Base-by-base conservation (phyloP, 1,140 invertebrate genomes). In the Drosophila lowei region DNA sequence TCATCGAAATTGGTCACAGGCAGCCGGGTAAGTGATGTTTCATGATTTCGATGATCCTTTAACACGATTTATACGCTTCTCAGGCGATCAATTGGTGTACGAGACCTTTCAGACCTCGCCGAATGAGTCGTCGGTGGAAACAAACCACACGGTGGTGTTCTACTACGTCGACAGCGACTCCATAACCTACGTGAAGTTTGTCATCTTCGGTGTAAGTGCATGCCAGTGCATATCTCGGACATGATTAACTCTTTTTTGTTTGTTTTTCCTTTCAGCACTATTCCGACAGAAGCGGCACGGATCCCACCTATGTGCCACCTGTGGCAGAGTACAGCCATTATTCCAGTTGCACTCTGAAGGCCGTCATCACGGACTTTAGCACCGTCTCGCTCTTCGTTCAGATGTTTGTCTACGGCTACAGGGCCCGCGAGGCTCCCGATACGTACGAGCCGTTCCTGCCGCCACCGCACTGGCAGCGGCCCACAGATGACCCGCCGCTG, bases 161-260 rank as follows among this genome's bases (percentile, higher is more conserved):
- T 90, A 90, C 52, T 91, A 76, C 30, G 77, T 91, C 0, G 90
- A 91, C 49, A 90, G 59, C 21, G 42, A 59, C 30, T 83, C 55
- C 23, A 89, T 91, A 55, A 91, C 90, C 23, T 91, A 85, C 23
- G 64, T 91, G 6, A 73, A 88, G 44, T 91, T 91, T 55, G 63
- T 73, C 0, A 46, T 90, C 30, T 74, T 79, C n/a, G 68, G 89
- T 65, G 89, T 90, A 54, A 90, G 89, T 86, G 11, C 3, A 0
- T 0, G 4, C 11, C 34, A 13, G n/a, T 25, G 23, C 5, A 25
- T 5, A 30, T 13, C 16, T 23, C 47, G 13, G 0, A 13, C 18
- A 13, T 21, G 13, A 15, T 9, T 28, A 11, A 2, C 3, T 7
- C 3, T 4, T n/a, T 13, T 28, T n/a, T n/a, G n/a, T n/a, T n/a